phyloP scores from a whole-genome alignment of 2,113 vertebrate genomes.

The Hepsetus odoe region DNA sequence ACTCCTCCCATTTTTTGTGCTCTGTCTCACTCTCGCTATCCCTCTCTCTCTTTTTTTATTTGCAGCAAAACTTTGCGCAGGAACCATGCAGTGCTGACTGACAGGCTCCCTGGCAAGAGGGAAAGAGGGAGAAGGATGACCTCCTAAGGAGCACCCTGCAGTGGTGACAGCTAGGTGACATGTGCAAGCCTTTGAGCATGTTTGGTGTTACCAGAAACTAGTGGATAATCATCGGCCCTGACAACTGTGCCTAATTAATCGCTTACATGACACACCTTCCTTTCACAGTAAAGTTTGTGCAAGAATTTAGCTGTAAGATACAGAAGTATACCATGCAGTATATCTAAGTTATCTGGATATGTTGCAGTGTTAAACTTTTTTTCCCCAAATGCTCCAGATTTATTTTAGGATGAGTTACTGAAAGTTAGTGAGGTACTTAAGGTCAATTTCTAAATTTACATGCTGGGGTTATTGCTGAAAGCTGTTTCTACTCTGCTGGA shows the following conservation, averaged over 20 bases:
- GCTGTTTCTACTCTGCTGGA: neutral
- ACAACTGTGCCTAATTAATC: conserved; percentile 54
- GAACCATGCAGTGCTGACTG: conserved; percentile 47
- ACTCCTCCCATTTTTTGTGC: neutral
- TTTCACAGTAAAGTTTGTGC: conserved; percentile 21
- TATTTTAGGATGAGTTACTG: too few species aligned
- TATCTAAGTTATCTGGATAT: neutral
- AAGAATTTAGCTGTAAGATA: conserved; percentile 1
- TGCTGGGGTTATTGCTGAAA: too few species aligned
- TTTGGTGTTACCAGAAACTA: conserved; percentile 38
- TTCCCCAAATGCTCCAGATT: too few species aligned
- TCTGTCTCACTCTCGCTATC: too few species aligned
- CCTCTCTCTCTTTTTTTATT: conserved; percentile 33
- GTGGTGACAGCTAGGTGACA: conserved; percentile 57
- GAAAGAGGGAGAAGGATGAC: conserved; percentile 50
- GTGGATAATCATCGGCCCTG: conserved; percentile 47
- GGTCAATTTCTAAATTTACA: too few species aligned
- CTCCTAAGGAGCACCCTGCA: conserved; percentile 49
- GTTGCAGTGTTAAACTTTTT: too few species aligned
- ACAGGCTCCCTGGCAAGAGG: conserved; percentile 44
- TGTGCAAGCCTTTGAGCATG: conserved; percentile 47
- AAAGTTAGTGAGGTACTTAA: too few species aligned
- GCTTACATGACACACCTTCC: conserved; percentile 27
- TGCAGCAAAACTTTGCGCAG: conserved; percentile 43
- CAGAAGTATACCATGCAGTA: neutral